A percentile compares a stretch with the other conserved stretches of the same genome.
Evolutionary conservation across 2,888 invertebrate genomes (phyloP).

Genomic region (Macaria notata): DNA sequence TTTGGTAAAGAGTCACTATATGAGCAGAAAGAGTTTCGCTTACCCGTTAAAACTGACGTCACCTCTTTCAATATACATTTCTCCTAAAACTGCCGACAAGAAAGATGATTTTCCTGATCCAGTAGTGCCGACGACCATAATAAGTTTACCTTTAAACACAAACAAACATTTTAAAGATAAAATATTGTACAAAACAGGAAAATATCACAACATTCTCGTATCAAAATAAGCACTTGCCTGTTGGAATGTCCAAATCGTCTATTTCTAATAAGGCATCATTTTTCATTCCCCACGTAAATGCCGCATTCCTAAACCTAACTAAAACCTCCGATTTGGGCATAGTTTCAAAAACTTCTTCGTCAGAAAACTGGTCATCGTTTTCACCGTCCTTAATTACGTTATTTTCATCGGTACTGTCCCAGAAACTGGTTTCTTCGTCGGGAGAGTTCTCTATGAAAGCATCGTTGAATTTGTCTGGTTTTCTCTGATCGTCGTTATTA

Average conservation of each 20-base stretch:
- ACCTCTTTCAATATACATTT: constrained; percentile 87
- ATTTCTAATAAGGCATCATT: constrained; percentile 64
- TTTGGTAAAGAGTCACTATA: no score
- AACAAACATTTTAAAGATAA: no score
- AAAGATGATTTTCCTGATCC: constrained; percentile 92
- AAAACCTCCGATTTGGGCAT: constrained; percentile 49
- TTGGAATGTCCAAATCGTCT: constrained; percentile 68
- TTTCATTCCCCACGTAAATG: constrained; percentile 77
- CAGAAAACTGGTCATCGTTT: constrained; percentile 54
- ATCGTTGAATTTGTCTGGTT: constrained; percentile 45
- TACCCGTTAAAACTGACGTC: constrained; percentile 84
- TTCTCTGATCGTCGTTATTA: constrained; percentile 39
- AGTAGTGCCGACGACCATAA: constrained; percentile 89
- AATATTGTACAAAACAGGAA: no score
- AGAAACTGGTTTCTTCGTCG: constrained; percentile 27
- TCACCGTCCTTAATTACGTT: constrained; percentile 46
- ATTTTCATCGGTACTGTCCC: constrained; percentile 39
- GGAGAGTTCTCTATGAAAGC: constrained; percentile 31
- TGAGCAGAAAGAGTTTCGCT: constrained; percentile 36
- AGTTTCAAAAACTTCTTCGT: constrained; percentile 46
- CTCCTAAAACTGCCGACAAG: constrained; percentile 89
- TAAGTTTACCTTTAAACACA: constrained; percentile 81
- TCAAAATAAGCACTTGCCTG: constrained; percentile 46
- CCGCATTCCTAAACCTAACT: constrained; percentile 63
- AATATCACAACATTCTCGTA: not conserved